A percentile compares a stretch with the other conserved stretches of the same genome.
Evolutionary conservation across 2,888 invertebrate species (phyloP).

Genomic region (Diachrysia chrysitis): DNA sequence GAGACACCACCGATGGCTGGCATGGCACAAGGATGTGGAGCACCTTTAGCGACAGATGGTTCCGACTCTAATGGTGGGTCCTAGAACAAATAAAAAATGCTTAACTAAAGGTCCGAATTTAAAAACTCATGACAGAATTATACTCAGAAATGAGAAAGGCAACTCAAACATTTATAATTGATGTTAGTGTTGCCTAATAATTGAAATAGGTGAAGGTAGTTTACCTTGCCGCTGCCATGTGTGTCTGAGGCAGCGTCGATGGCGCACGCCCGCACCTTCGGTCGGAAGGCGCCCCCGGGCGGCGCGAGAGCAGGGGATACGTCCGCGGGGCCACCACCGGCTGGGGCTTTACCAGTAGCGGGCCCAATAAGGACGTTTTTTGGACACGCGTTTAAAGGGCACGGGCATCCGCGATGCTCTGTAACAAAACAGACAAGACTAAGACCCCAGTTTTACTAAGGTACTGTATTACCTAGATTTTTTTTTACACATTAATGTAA

Average conservation of each 20-base stretch:
- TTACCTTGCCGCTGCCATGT: slow-evolving; percentile 86
- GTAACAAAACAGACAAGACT: slow-evolving; percentile 53
- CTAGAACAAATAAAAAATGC: slow-evolving; percentile 57
- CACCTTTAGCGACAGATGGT: slow-evolving; percentile 81
- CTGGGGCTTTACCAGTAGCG: slow-evolving; percentile 98
- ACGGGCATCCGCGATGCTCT: slow-evolving; percentile 92
- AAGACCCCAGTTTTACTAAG: background rate
- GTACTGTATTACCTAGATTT: no score
- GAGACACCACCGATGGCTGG: slow-evolving; percentile 84
- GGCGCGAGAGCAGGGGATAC: slow-evolving; percentile 78
- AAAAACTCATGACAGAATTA: background rate
- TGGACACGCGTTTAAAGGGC: slow-evolving; percentile 98
- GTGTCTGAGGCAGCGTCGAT: slow-evolving; percentile 80
- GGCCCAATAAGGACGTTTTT: slow-evolving; percentile 99
- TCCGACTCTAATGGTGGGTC: slow-evolving; percentile 82
- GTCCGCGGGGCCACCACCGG: slow-evolving; percentile 90
- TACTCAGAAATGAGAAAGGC: background rate
- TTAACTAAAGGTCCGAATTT: background rate
- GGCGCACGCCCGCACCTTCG: slow-evolving; percentile 86
- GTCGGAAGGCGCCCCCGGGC: slow-evolving; percentile 87
- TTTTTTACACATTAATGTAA: no score
- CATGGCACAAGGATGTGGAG: slow-evolving; percentile 79
- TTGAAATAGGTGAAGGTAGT: background rate
- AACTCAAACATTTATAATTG: background rate
- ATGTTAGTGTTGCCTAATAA: background rate